Evolutionary conservation across 2,888 invertebrate genomes (phyloP), one percentile per base, ranked within the genome.

Genomic region (Pollenia labialis): DNA sequence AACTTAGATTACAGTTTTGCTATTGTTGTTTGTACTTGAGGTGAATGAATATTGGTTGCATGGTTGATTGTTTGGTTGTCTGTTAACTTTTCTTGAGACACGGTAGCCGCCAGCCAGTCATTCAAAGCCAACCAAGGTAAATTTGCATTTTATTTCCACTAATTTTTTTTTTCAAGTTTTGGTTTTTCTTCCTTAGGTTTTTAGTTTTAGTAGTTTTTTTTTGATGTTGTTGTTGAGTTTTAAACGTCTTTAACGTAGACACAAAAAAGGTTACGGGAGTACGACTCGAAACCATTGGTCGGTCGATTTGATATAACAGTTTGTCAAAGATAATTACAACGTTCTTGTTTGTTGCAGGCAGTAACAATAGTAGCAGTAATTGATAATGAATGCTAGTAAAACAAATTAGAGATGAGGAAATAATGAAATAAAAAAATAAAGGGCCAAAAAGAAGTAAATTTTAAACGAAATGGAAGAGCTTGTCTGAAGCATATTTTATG

Each of bases 131-230:
- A 46, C 50, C 74, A 83, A 83, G 66, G 56, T 68, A 80, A 86
- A 83, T 86, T 86, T 83, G 69, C 83, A 86, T 83, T 76, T 83
- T 80, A 81, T 72, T 79, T 68, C 52, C 75, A n/a, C 18, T 68
- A 44, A 68, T 79, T 23, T 16, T 10, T 16, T 10, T 18, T 16
- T 64, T 12, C 23, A 18, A 12, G 10, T 50, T 46, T 54, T 56
- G 42, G 14, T 69, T 60, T 58, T 46, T 60, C 58, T 69, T 69
- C 50, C 52, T 62, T 16, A 46, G 46, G 10, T 66, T 46, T 69
- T 46, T 2, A 50, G 18, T 23, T 58, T 23, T 46, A 10, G 46
- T 42, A 60, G 58, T 68, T 52, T 54, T 50, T 50, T 46, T 40
- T 64, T 75, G 60, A 50, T 32, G 52, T 3, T 48, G 40, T 76